phyloP scores from a whole-genome alignment of 2,113 vertebrate genomes.

The Sebastes fasciatus region DNA sequence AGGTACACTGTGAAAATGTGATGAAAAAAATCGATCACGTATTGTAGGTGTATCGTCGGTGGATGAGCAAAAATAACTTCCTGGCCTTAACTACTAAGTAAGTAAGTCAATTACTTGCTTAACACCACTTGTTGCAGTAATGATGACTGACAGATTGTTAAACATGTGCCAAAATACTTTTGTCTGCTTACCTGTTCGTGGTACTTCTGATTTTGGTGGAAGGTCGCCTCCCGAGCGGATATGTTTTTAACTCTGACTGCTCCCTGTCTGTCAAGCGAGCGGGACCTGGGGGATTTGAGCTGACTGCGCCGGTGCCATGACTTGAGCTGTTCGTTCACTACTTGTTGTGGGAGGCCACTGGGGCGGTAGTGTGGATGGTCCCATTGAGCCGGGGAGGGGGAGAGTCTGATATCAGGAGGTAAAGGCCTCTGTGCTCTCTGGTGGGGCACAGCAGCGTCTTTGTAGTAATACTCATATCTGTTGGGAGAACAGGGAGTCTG shows the following conservation, averaged over 20 bases:
- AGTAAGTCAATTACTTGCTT: background rate
- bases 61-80: background rate
- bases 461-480: constrained; percentile 72
- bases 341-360: constrained; percentile 79
- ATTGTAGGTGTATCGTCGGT: background rate
- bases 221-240: constrained; percentile 58
- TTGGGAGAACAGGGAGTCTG: constrained; percentile 53
- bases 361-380: constrained; percentile 77
- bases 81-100: background rate
- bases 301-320: constrained; percentile 89
- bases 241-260: constrained; percentile 81
- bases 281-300: constrained; percentile 80
- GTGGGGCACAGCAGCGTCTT: constrained; percentile 65
- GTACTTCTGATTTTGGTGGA: constrained; percentile 62
- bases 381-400: constrained; percentile 83
- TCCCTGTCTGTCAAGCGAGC: constrained; percentile 89
- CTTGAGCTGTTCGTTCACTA: constrained; percentile 87
- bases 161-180: background rate
- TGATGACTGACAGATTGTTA: background rate
- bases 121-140: background rate
- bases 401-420: constrained; percentile 78
- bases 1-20: background rate
- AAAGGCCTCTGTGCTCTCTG: constrained; percentile 72
- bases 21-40: background rate
- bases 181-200: constrained; percentile 77